phyloP scores from a whole-genome alignment of 2,797 vertebrate genomes.

The Hippocampus kuda region DNA sequence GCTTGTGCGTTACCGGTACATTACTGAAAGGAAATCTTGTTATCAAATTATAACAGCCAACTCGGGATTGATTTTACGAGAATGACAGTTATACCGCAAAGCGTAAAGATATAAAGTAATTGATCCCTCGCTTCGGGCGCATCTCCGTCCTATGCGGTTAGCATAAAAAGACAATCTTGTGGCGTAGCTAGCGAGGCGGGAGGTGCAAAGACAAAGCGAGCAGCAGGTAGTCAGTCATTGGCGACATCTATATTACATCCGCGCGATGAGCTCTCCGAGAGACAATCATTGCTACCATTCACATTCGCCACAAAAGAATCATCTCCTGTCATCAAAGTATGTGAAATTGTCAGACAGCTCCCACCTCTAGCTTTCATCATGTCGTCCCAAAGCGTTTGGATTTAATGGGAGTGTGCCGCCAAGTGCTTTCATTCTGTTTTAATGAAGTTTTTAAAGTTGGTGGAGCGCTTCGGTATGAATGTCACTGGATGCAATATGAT shows the following conservation, averaged over 20 bases:
- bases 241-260: constrained; percentile 67
- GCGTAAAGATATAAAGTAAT: constrained; percentile 39
- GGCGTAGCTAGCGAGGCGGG: constrained; percentile 25
- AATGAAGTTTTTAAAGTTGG: constrained; percentile 75
- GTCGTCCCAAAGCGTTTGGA: constrained; percentile 62
- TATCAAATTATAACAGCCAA: constrained; percentile 37
- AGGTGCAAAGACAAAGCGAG: constrained; percentile 41
- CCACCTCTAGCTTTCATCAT: constrained; percentile 58
- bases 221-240: constrained; percentile 63
- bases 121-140: constrained; percentile 28
- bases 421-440: constrained; percentile 71
- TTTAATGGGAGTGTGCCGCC: constrained; percentile 63
- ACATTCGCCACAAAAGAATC: constrained; percentile 58
- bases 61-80: constrained; percentile 41
- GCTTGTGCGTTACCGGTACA: constrained; percentile 14
- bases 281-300: constrained; percentile 62
- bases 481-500: constrained; percentile 26
- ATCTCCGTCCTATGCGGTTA: constrained; percentile 29
- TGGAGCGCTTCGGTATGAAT: constrained; percentile 54
- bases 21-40: constrained; percentile 19
- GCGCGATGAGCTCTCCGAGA: constrained; percentile 60
- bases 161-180: constrained; percentile 34
- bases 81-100: constrained; percentile 29
- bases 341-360: constrained; percentile 67
- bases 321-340: constrained; percentile 64